These are phyloP conservation scores for Spisula solida DNA, from an alignment of 2,888 invertebrate species.

Conservation along the genomic window DNA sequence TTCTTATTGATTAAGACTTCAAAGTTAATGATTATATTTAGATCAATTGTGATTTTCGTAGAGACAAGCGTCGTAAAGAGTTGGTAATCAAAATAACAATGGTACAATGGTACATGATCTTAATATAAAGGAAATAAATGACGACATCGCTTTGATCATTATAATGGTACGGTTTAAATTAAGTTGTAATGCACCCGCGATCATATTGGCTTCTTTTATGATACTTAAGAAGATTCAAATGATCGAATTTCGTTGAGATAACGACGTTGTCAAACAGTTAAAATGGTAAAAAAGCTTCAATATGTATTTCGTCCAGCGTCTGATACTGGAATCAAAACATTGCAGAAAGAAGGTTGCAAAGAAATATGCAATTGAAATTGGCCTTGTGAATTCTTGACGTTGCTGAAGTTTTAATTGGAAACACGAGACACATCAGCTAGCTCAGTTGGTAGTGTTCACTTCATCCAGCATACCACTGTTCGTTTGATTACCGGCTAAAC, in stretches of 20 bases:
- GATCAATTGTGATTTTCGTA: constrained; percentile 14
- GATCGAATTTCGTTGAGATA: neutral
- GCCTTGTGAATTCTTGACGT: no score
- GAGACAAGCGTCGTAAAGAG: neutral
- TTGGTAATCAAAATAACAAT: constrained; percentile 4
- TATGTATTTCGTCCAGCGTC: no score
- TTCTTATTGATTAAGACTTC: constrained; percentile 12
- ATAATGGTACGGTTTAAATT: neutral
- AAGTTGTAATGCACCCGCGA: neutral
- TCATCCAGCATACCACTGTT: no score
- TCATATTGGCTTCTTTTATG: neutral
- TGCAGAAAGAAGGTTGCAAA: no score
- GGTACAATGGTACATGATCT: neutral
- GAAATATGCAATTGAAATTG: no score
- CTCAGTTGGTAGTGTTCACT: no score
- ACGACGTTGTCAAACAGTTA: neutral
- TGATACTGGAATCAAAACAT: no score
- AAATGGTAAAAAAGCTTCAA: neutral
- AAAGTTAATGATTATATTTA: constrained; percentile 1
- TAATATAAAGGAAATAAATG: constrained; percentile 6
- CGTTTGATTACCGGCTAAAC: no score
- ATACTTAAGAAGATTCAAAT: neutral
- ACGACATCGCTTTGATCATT: neutral
- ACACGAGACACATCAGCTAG: no score
- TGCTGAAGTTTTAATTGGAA: no score